Base-by-base conservation (phyloP, 2,113 vertebrate genomes). In the Phasianus colchicus region DNA sequence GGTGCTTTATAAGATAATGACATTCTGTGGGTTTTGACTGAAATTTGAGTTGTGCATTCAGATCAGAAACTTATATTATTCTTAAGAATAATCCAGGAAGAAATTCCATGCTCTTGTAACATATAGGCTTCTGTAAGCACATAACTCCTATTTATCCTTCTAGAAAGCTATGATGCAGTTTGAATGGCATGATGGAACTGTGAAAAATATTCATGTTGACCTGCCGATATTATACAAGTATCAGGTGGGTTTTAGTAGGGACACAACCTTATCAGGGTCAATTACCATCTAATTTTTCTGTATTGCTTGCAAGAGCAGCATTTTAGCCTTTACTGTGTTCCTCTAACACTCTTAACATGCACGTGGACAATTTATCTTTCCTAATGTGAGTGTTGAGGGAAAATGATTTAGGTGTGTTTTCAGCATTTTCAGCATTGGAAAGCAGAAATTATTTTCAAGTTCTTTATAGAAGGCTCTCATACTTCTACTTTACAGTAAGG, bases 171-270 rank as follows among this genome's bases (percentile, higher is more conserved):
- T 98, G 98, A 90, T 98, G 21, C 98, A 98, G 60, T 98, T 98
- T 83, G 97, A 98, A 43, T 99, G 98, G 98, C 95, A 95, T 6
- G 98, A 99, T 29, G 98, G 98, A 57, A 98, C 98, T 7, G 48
- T 98, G 70, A 99, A 98, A 95, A 98, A 98, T 29, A 47, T 99
- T 30, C 98, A 98, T 0, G 97, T 99, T 73, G 98, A 99, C 65
- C 96, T 96, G 18, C 97, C 97, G 13, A 54, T 96, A 43, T 92
- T 99, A 54, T 97, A 93, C 27, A 94, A 95, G 66, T 99, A 99
- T 90, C 98, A 99, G 98, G 98, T 98, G 86, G 96, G 97, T 76
- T 81, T 40, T 40, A 36, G 0, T 69, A 55, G 13, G 30, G 92
- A 83, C 60, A 24, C 66, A 45, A 45, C 48, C 48, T 77, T 76